Conservation (phyloP, 2,113 vertebrate species). For the Salvelinus namaycush region DNA sequence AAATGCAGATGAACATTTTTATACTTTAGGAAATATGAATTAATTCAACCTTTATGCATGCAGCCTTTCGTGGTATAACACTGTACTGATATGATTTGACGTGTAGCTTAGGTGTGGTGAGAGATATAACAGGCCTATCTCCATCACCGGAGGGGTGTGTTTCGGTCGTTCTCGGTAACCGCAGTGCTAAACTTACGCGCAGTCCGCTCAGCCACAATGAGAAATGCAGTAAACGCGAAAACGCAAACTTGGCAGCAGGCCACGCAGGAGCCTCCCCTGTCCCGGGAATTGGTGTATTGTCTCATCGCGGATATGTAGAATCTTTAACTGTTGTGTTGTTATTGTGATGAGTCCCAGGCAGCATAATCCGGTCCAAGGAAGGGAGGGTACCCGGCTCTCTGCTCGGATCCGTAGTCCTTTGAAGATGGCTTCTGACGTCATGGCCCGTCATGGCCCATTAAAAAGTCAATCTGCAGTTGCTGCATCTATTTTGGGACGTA, state of each 20-base stretch:
- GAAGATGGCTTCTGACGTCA: neutral
- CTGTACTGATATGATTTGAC: neutral
- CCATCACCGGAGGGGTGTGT: neutral
- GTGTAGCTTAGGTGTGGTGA: neutral
- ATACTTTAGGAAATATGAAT: neutral
- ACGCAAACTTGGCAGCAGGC: slow-evolving; percentile 71
- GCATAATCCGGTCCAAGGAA: slow-evolving; percentile 27
- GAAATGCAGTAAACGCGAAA: slow-evolving; percentile 67
- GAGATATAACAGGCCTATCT: neutral
- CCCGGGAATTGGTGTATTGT: slow-evolving; percentile 50
- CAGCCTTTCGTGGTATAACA: neutral
- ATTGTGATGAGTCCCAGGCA: neutral
- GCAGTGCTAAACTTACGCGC: slow-evolving; percentile 68
- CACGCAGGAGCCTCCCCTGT: slow-evolving; percentile 52
- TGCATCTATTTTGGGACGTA: too few species aligned
- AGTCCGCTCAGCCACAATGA: slow-evolving; percentile 72
- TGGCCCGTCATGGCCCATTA: neutral
- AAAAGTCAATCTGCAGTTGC: neutral
- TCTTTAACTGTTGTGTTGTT: neutral
- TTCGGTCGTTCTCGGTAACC: neutral
- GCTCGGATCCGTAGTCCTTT: neutral
- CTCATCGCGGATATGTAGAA: slow-evolving; percentile 46
- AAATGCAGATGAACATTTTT: too few species aligned
- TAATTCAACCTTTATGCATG: neutral
- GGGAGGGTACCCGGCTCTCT: slow-evolving; percentile 27